Conservation (phyloP, 2,888 invertebrate species). For the Synanthedon andrenaeformis region DNA sequence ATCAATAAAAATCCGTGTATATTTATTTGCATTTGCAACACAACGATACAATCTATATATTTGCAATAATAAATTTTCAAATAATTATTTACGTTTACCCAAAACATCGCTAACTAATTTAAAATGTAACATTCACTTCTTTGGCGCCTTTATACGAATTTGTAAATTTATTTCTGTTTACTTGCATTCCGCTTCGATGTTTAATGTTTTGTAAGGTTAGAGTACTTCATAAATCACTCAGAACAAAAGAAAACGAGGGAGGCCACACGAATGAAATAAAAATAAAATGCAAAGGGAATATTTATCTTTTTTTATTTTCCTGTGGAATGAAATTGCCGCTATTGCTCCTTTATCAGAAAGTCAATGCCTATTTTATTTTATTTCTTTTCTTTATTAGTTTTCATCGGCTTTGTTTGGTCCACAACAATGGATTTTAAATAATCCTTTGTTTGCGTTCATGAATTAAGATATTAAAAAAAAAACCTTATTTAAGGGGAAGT, state of each 20-base stretch:
- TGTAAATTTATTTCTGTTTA: conserved; percentile 19
- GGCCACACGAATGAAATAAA: conserved; percentile 8
- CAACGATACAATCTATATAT: no score
- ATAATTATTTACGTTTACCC: no score
- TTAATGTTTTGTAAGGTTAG: conserved; percentile 23
- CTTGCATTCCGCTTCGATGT: conserved; percentile 17
- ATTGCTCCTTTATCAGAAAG: conserved; percentile 28
- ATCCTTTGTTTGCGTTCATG: neutral
- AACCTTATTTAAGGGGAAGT: neutral
- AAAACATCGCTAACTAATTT: neutral
- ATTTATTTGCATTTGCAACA: no score
- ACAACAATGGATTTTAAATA: conserved; percentile 8
- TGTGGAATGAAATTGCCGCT: conserved; percentile 21
- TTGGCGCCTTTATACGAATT: conserved; percentile 7
- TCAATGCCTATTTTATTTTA: conserved; percentile 25
- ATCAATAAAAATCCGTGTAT: no score
- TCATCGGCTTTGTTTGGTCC: conserved; percentile 7
- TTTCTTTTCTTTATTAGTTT: conserved; percentile 15
- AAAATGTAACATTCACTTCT: conserved; percentile 2
- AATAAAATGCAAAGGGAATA: conserved; percentile 33
- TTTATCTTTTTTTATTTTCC: conserved; percentile 25
- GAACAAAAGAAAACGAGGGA: conserved; percentile 13
- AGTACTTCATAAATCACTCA: conserved; percentile 22
- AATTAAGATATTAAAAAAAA: neutral
- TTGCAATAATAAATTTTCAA: no score